Percentiles rank a stretch among this genome's conserved stretches.
Conservation (phyloP, 2,797 vertebrate genomes). For the Choloepus didactylus region DNA sequence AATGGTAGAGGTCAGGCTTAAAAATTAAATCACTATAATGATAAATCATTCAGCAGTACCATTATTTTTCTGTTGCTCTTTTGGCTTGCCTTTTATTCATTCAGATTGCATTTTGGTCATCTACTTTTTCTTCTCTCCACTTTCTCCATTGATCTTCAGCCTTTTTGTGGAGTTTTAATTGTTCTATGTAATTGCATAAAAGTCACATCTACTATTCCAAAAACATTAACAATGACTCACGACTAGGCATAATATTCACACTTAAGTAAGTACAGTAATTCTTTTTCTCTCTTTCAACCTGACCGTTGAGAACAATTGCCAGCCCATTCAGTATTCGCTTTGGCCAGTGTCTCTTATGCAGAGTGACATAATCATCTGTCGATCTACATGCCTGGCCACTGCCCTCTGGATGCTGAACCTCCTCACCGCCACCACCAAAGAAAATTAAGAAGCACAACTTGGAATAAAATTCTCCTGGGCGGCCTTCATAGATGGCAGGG, state of each 20-base stretch:
- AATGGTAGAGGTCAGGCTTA: not conserved
- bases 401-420: not conserved
- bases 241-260: conserved; percentile 6
- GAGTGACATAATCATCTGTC: not conserved
- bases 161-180: too few species aligned
- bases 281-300: not conserved
- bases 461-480: too few species aligned
- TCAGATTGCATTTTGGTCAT: not conserved
- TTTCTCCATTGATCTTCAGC: not conserved
- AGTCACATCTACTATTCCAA: not conserved
- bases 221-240: not conserved
- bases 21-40: not conserved
- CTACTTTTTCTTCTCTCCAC: not conserved
- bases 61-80: not conserved
- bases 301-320: not conserved
- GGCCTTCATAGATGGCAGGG: too few species aligned
- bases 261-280: not conserved
- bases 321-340: not conserved
- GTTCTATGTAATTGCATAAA: not conserved
- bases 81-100: not conserved
- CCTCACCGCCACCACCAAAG: too few species aligned
- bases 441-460: too few species aligned
- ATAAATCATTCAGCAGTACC: not conserved
- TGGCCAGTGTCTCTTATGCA: not conserved
- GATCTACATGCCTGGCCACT: not conserved